Evolutionary conservation across 1,140 invertebrate species (phyloP).

Genomic region (Magallana gigas): DNA sequence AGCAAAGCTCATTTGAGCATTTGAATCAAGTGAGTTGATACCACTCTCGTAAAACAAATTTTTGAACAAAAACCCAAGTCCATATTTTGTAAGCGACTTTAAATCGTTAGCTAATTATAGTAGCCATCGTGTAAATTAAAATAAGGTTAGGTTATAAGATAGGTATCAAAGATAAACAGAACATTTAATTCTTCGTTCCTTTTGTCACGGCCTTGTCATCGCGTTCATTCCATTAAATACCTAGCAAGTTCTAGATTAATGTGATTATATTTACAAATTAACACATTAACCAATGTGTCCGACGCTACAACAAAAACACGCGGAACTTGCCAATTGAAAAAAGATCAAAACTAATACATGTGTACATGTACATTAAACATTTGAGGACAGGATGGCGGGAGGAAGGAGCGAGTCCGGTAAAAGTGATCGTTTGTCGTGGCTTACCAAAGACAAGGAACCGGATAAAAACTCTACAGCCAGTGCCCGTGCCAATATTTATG

Average conservation of each 20-base stretch:
- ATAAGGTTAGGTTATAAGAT: neutral
- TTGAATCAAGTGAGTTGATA: too few species aligned
- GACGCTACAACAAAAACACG: neutral
- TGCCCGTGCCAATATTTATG: neutral
- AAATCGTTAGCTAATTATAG: too few species aligned
- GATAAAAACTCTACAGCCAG: neutral
- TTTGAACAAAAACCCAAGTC: too few species aligned
- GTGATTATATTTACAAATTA: slow-evolving; percentile 8
- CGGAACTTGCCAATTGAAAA: neutral
- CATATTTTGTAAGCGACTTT: too few species aligned
- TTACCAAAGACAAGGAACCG: neutral
- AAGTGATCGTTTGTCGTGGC: slow-evolving; percentile 7
- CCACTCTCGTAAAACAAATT: too few species aligned
- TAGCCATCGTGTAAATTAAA: too few species aligned
- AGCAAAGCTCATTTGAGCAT: too few species aligned
- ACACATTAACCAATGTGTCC: neutral
- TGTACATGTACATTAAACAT: neutral
- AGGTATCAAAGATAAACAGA: neutral
- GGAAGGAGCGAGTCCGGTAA: neutral
- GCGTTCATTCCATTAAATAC: slow-evolving; percentile 2
- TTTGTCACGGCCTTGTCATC: neutral
- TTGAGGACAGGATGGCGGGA: neutral
- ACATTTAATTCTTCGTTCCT: slow-evolving; percentile 14
- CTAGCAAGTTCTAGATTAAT: neutral
- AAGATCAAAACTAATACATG: neutral